Evolutionary conservation across 2,113 vertebrate species (phyloP).

Genomic region (Argyrosomus japonicus): DNA sequence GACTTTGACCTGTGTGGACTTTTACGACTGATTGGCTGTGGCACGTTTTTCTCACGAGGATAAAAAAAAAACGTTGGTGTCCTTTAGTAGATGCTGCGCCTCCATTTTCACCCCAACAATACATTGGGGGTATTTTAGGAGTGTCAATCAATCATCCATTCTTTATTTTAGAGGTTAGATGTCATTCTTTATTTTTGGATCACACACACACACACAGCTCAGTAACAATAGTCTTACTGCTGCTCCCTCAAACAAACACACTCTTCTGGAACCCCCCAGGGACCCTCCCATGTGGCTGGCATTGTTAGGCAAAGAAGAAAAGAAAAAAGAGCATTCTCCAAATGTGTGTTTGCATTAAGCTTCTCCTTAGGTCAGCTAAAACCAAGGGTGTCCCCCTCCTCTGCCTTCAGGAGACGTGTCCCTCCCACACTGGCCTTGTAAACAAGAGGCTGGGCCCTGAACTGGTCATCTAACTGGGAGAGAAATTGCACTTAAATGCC

Average conservation of each 20-base stretch:
- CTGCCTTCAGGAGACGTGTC: constrained; percentile 19
- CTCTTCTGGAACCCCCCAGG: constrained; percentile 75
- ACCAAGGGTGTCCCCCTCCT: constrained; percentile 31
- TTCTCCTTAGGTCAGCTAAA: constrained; percentile 68
- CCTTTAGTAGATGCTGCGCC: constrained; percentile 21
- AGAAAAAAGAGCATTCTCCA: constrained; percentile 63
- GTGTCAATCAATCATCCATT: constrained; percentile 60
- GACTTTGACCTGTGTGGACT: constrained; percentile 9
- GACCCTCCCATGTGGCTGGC: constrained; percentile 66
- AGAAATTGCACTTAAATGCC: constrained; percentile 43
- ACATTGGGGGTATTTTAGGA: constrained; percentile 43
- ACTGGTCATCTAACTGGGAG: background rate
- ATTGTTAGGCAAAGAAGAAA: constrained; percentile 68
- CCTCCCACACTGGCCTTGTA: constrained; percentile 26
- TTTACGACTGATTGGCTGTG: background rate
- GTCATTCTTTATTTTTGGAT: constrained; percentile 76
- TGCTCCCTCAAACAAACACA: constrained; percentile 74
- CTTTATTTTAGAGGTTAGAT: constrained; percentile 65
- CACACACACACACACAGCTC: constrained; percentile 32
- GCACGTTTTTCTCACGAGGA: constrained; percentile 51
- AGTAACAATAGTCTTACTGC: constrained; percentile 68
- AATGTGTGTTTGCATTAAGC: constrained; percentile 69
- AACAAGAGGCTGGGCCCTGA: constrained; percentile 9
- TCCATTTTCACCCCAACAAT: constrained; percentile 62
- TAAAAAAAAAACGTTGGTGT: constrained; percentile 30